phyloP scores from a whole-genome alignment of 2,113 vertebrate species.

The Syngnathoides biaculeatus region DNA sequence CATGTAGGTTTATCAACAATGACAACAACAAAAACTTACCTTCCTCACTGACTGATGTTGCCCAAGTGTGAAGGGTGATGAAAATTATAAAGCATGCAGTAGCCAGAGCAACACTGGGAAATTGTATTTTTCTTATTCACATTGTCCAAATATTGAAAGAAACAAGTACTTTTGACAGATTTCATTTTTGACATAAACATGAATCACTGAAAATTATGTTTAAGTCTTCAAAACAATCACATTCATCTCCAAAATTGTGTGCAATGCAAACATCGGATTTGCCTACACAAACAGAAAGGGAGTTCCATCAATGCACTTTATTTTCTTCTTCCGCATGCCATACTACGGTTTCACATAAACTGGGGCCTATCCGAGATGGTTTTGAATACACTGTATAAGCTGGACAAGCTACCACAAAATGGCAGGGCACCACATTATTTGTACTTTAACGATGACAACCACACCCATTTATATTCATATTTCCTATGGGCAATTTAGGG shows the following conservation, averaged over 20 bases:
- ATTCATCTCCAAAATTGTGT: neutral
- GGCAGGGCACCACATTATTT: too few species aligned
- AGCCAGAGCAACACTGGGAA: neutral
- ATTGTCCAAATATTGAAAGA: neutral
- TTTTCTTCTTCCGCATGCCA: too few species aligned
- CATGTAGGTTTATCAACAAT: conserved; percentile 13
- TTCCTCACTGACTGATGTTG: neutral
- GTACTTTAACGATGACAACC: too few species aligned
- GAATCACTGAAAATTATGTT: neutral
- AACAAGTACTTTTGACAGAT: neutral
- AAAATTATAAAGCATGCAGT: neutral
- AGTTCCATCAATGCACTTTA: neutral
- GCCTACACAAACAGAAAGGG: neutral
- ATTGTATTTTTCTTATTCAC: neutral
- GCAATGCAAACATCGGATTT: neutral
- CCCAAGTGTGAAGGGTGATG: neutral
- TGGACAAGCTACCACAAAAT: too few species aligned
- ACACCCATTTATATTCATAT: neutral
- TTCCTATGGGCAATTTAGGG: neutral
- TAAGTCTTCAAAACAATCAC: neutral
- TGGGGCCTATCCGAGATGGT: neutral
- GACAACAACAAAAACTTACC: neutral
- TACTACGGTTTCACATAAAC: neutral
- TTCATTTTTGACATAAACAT: neutral
- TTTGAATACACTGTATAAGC: neutral